Evolutionary conservation across 1,140 invertebrate genomes (phyloP), one percentile per base, ranked within the genome.

Genomic region (Diachasmimorpha longicaudata): DNA sequence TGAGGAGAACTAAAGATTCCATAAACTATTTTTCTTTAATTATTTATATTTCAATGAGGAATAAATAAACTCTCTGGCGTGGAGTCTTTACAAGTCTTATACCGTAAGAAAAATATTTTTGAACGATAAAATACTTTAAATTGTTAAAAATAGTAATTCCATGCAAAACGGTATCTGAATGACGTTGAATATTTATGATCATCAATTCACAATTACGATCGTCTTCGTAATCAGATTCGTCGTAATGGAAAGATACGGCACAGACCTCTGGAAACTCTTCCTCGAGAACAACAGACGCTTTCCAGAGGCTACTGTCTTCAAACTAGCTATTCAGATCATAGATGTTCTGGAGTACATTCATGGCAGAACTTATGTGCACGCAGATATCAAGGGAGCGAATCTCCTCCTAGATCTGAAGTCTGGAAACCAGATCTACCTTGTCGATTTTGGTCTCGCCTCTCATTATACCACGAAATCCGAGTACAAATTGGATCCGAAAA

Each of bases 361-460:
- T 85, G 89, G 90, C 58, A 93, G 93, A 78, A 94, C 93, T 1
- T 98, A 97, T 85, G 93, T 97, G 0, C 97, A 99, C 89, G 96
- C 93, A 11, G 97, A 99, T 87, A 93, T 99, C 9, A 98, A 99
- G 88, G 97, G 95, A 5, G 94, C 94, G 8, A 99, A 99, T 85
- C 92, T 98, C 46, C 87, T 98, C 5, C 84, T 97, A 16, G 95
- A 95, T 8, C 86, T 91, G 31, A 92, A 92, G 74, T 93, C 91
- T 72, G 90, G 91, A 74, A 91, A 94, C 79, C 92, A 97, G 87
- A 92, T 97, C 0, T 98, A 95, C 88, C 89, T 99, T 4, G 95
- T 99, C 0, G 98, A 99, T 90, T 99, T 95, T 91, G 98, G 98
- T 16, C 89, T 99, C 14, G 97, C 96, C 6, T 93, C 93, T 21